Conservation (phyloP, 2,113 vertebrate genomes). For the Oryzias woworae region DNA sequence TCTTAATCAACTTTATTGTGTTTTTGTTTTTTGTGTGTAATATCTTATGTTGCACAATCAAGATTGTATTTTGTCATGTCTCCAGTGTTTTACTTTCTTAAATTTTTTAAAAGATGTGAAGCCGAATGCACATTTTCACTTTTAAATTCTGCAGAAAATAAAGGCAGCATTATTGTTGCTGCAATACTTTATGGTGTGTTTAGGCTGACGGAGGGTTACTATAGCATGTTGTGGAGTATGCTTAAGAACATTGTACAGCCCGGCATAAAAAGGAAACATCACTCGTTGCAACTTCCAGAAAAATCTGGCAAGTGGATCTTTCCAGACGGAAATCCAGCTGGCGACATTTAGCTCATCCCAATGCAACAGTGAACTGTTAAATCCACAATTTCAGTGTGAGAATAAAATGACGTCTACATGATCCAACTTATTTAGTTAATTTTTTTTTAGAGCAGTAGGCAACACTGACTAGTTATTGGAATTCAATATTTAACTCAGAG, state of each 20-base stretch:
- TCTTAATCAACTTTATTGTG: too few relatives aligned
- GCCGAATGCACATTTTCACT: conserved; percentile 10
- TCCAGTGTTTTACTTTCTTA: too few relatives aligned
- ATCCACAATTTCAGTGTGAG: not conserved
- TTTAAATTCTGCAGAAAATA: conserved; percentile 10
- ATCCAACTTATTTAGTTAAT: not conserved
- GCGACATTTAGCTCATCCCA: not conserved
- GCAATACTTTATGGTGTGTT: conserved; percentile 43
- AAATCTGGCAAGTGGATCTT: conserved; percentile 11
- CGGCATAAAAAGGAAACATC: conserved; percentile 25
- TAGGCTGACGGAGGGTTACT: conserved; percentile 28
- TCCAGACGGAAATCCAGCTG: not conserved
- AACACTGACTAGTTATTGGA: not conserved
- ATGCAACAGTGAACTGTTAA: conserved; percentile 18
- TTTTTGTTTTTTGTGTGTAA: too few relatives aligned
- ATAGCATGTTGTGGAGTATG: conserved; percentile 50
- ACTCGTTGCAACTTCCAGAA: conserved; percentile 14
- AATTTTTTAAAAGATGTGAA: too few relatives aligned
- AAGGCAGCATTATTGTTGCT: not conserved
- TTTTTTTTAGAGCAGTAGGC: not conserved
- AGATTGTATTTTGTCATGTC: too few relatives aligned
- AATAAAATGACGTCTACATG: not conserved
- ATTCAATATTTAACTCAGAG: not conserved
- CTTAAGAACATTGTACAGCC: conserved; percentile 43
- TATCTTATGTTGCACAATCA: too few relatives aligned